Percentiles rank a stretch among this genome's conserved stretches.
phyloP scores from a whole-genome alignment of 2,888 invertebrate species.

The Nomada fucata region DNA sequence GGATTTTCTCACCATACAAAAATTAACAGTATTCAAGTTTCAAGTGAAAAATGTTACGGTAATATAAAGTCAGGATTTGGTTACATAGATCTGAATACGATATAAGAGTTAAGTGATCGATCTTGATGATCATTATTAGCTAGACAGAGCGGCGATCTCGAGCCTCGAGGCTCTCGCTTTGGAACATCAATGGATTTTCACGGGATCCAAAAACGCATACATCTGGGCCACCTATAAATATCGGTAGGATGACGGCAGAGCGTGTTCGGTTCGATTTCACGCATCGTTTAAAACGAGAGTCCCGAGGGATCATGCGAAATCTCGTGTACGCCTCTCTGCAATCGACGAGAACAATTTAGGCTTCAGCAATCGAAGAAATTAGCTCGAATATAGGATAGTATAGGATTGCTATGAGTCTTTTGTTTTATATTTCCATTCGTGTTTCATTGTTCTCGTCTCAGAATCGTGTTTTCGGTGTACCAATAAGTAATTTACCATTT shows the following conservation, averaged over 20 bases:
- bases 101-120: not conserved
- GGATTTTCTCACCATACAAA: too few relatives aligned
- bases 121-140: not conserved
- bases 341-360: not conserved
- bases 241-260: constrained; percentile 1
- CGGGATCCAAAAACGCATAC: not conserved
- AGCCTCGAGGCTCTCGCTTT: not conserved
- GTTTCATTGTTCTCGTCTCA: not conserved
- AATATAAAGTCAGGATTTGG: too few relatives aligned
- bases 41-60: too few relatives aligned
- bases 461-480: too few relatives aligned
- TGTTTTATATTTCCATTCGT: not conserved
- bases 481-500: not conserved
- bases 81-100: too few relatives aligned
- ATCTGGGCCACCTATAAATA: constrained; percentile 39
- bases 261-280: not conserved
- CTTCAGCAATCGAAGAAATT: constrained; percentile 3
- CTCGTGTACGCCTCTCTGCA: not conserved
- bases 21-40: too few relatives aligned
- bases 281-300: constrained; percentile 9
- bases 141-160: not conserved
- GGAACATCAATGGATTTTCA: not conserved
- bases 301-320: not conserved
- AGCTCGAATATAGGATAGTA: not conserved
- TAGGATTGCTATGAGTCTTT: not conserved